phyloP scores from a whole-genome alignment of 1,140 invertebrate species.

The Bombus confusus region DNA sequence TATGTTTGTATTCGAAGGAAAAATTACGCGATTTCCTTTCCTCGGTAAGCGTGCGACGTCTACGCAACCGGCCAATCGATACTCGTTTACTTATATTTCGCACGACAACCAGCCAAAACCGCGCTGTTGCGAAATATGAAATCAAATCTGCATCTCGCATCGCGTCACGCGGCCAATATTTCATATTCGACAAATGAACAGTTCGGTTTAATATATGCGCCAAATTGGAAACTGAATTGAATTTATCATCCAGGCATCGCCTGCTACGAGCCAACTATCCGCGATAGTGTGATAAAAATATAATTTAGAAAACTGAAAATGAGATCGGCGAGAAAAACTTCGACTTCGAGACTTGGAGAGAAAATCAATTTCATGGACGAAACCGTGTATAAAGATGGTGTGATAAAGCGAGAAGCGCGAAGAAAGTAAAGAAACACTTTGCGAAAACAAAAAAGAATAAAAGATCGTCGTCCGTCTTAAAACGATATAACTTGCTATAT shows the following conservation, averaged over 20 bases:
- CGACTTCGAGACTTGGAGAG: no score
- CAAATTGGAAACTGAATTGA: no score
- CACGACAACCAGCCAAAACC: background rate
- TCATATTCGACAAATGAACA: background rate
- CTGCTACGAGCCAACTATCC: no score
- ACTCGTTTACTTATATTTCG: background rate
- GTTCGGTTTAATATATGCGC: background rate
- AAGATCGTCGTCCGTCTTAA: background rate
- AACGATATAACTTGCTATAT: background rate
- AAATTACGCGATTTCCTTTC: slow-evolving; percentile 16
- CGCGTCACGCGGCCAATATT: background rate
- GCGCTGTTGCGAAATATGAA: background rate
- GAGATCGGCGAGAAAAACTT: no score
- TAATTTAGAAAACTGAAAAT: no score
- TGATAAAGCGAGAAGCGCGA: no score
- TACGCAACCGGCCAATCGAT: background rate
- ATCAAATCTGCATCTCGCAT: background rate
- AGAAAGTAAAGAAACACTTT: no score
- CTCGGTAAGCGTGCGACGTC: background rate
- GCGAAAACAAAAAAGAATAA: no score
- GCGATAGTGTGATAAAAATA: no score
- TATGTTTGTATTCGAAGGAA: slow-evolving; percentile 11
- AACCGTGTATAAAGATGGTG: no score
- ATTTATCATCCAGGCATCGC: no score
- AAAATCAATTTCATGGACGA: no score